These are phyloP conservation scores for Daubentonia madagascariensis DNA, from an alignment of 2,113 vertebrate genomes.

Conservation along the genomic window DNA sequence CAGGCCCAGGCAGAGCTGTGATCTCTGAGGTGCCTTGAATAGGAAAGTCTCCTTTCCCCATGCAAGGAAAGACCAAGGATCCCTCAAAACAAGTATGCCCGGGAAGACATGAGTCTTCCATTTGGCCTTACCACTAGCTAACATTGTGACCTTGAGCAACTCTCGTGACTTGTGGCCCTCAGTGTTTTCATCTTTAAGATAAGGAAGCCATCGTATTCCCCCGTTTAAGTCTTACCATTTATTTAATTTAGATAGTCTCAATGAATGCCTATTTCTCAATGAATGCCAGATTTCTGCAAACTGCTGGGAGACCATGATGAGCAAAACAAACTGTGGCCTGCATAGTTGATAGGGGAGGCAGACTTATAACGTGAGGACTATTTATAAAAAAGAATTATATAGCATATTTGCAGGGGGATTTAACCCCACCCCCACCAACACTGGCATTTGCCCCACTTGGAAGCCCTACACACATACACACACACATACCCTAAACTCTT, in stretches of 20 bases:
- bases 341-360: background rate
- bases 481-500: too few relatives aligned
- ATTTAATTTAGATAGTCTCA: background rate
- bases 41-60: background rate
- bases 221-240: background rate
- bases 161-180: background rate
- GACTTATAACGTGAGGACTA: background rate
- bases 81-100: background rate
- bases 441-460: too few relatives aligned
- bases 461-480: background rate
- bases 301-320: background rate
- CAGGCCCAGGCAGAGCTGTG: fast-evolving
- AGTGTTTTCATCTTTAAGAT: background rate
- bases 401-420: background rate
- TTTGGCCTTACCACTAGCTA: background rate
- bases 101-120: background rate
- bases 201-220: background rate
- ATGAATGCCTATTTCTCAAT: too few relatives aligned
- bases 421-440: background rate
- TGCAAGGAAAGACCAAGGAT: background rate
- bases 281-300: background rate
- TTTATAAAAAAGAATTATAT: background rate
- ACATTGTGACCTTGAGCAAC: background rate
- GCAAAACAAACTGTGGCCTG: background rate
- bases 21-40: background rate